Evolutionary conservation across 2,888 invertebrate genomes (phyloP).

Genomic region (Troilus luridus): DNA sequence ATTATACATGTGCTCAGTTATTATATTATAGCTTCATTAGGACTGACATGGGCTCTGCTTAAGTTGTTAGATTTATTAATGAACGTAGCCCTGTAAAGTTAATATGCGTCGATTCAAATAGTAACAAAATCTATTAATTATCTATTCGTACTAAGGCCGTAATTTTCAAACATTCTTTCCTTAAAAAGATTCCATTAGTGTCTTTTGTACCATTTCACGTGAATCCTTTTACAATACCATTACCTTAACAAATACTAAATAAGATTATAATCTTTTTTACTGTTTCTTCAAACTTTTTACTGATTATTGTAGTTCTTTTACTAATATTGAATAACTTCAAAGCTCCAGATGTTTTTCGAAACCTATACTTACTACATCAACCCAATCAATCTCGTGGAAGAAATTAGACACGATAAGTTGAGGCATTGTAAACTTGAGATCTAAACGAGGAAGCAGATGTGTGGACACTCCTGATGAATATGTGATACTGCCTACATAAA

Average conservation of each 20-base stretch:
- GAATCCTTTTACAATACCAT: neutral
- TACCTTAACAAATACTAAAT: neutral
- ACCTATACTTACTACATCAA: neutral
- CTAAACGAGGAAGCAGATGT: constrained; percentile 30
- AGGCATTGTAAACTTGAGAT: neutral
- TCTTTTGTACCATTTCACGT: neutral
- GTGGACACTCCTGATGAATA: neutral
- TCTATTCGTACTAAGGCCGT: too few relatives aligned
- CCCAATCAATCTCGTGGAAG: neutral
- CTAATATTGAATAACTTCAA: neutral
- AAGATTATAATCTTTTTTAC: neutral
- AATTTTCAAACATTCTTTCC: too few relatives aligned
- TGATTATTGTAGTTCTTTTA: neutral
- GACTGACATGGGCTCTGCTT: too few relatives aligned
- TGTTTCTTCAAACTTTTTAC: neutral
- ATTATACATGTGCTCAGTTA: too few relatives aligned
- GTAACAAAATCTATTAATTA: too few relatives aligned
- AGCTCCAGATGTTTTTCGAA: neutral
- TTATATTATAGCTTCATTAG: too few relatives aligned
- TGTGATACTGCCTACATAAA: constrained; percentile 34
- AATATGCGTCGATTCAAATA: too few relatives aligned
- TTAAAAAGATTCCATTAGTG: too few relatives aligned
- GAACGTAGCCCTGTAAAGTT: too few relatives aligned
- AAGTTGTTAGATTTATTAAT: too few relatives aligned
- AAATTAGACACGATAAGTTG: constrained; percentile 7